A percentile compares a stretch with the other conserved stretches of the same genome.
These are phyloP conservation scores for Rhagoletis zephyria DNA, from an alignment of 1,140 invertebrate genomes.

Conservation along the genomic window DNA sequence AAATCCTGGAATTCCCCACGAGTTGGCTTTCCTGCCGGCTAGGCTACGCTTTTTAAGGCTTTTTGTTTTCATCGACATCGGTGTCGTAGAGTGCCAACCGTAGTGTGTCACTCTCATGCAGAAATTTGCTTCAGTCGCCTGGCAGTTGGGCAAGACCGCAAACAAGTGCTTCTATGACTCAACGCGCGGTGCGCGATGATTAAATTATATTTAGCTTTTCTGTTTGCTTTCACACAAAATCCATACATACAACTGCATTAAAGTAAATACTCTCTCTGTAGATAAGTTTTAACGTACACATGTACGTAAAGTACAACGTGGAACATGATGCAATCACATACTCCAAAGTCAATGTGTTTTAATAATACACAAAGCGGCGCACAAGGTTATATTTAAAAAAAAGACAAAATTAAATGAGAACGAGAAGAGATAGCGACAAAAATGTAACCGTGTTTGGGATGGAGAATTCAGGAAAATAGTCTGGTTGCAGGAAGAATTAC, in stretches of 20 bases:
- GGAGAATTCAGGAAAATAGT: no score
- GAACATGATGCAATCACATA: no score
- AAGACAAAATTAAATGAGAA: no score
- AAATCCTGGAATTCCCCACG: no score
- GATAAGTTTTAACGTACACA: neutral
- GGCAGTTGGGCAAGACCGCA: neutral
- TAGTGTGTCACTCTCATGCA: neutral
- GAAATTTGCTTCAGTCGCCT: neutral
- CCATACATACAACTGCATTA: neutral
- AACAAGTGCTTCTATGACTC: slow-evolving; percentile 10
- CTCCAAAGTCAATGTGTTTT: no score
- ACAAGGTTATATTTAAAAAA: no score
- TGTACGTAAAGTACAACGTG: no score
- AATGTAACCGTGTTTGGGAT: no score
- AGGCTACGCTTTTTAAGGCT: neutral
- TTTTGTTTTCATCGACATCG: slow-evolving; percentile 12
- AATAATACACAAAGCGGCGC: no score
- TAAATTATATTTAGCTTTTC: neutral
- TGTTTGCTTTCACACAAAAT: neutral
- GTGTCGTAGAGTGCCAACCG: neutral
- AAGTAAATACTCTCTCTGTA: neutral
- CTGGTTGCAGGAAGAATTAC: no score
- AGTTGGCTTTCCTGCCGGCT: no score
- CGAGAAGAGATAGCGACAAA: no score
- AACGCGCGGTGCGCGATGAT: neutral